Base-by-base conservation (phyloP, 2,888 invertebrate species). In the Drosophila prostipennis region DNA sequence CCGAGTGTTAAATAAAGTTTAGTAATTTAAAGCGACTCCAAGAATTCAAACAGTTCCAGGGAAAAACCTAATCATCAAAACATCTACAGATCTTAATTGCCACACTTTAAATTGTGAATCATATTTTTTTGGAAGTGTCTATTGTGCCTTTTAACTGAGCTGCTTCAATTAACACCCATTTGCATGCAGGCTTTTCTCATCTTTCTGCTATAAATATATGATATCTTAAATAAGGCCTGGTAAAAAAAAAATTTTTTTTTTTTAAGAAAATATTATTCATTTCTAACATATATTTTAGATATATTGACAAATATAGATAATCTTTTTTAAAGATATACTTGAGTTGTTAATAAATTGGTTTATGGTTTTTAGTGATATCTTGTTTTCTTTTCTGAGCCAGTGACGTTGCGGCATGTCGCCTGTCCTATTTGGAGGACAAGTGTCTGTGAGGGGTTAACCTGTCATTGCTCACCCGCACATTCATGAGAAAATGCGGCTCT, bases 401-500 rank as follows among this genome's bases (percentile, higher is more conserved):
- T 23, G 43, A 13, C 23, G 42, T 23, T 6, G 4, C 19, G 11
- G 42, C 19, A 11, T 42, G 23, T 42, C 59, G 26, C 1, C 26
- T 59, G 43, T 59, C 16, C 29, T 11, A 36, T 58, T 59, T n/a
- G 23, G 16, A 26, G 60, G n/a, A 36, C 42, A 59, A 59, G 43
- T 43, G 43, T 1, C 36, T 42, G 10, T 1, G 11, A 26, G 36
- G 43, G 45, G 37, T 53, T 53, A 48, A 56, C 23, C 11, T 46
- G 54, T 10, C 65, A 48, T 61, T 48, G 49, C 51, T 64, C 67
- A 65, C 26, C 14, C 11, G 6, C 34, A 26, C 34, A 4, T 37
- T 29, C 43, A 36, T 67, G 53, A 32, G 68, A 64, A 43, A 32
- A 26, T 16, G 48, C 23, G 16, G 48, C 67, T 65, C 26, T 61